These are phyloP conservation scores for Drosophila sulfurigaster DNA, from an alignment of 1,140 invertebrate genomes.

Conservation along the genomic window DNA sequence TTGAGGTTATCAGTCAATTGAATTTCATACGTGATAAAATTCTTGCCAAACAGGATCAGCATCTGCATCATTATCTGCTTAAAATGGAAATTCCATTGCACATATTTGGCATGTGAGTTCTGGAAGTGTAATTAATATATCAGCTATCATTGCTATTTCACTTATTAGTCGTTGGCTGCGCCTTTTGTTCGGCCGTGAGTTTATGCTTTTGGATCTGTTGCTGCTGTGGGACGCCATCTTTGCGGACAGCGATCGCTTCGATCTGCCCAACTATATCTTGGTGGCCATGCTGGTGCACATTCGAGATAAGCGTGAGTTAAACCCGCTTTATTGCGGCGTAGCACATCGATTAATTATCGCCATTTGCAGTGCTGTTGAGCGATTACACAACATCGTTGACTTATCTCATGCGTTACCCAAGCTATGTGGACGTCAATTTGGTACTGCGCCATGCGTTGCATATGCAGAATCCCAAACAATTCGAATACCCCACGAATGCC, in stretches of 20 bases:
- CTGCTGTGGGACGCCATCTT: slow-evolving; percentile 93
- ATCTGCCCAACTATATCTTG: slow-evolving; percentile 91
- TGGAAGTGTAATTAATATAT: background rate
- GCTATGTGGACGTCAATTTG: slow-evolving; percentile 87
- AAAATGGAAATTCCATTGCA: slow-evolving; percentile 91
- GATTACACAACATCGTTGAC: slow-evolving; percentile 89
- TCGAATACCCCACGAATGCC: slow-evolving; percentile 76
- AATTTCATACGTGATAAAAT: slow-evolving; percentile 90
- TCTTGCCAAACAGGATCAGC: slow-evolving; percentile 88
- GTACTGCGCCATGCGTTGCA: slow-evolving; percentile 89
- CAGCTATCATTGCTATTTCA: background rate
- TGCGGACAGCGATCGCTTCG: slow-evolving; percentile 89
- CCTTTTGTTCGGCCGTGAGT: slow-evolving; percentile 92
- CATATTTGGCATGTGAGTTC: slow-evolving; percentile 92
- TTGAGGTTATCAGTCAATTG: slow-evolving; percentile 89
- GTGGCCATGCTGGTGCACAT: slow-evolving; percentile 91
- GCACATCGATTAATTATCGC: background rate
- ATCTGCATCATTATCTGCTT: slow-evolving; percentile 89
- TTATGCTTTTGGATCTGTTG: slow-evolving; percentile 90
- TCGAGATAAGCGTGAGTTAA: slow-evolving; percentile 88
- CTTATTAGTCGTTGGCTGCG: slow-evolving; percentile 91
- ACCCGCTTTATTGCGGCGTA: background rate
- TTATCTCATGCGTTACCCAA: slow-evolving; percentile 89
- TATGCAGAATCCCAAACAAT: slow-evolving; percentile 86
- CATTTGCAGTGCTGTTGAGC: slow-evolving; percentile 86